phyloP scores from a whole-genome alignment of 1,140 invertebrate species.

The Brachionus koreanus region DNA sequence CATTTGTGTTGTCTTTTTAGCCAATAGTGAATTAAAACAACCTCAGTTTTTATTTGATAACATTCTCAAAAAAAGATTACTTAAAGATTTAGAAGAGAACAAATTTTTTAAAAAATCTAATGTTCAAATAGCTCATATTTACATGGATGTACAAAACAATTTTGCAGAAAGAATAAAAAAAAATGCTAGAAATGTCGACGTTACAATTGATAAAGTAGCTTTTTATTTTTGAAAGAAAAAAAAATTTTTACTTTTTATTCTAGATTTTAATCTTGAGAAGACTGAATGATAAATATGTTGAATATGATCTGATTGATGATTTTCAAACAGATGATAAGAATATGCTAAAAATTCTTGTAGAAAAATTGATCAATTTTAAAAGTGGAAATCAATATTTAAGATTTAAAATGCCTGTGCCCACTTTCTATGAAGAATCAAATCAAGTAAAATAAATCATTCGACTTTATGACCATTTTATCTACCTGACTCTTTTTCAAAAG shows the following conservation, averaged over 20 bases:
- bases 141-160: neutral
- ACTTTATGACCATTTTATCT: neutral
- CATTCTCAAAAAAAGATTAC: neutral
- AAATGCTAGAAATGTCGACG: neutral
- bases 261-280: conserved; percentile 3
- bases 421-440: conserved; percentile 37
- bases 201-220: neutral
- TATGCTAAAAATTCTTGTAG: neutral
- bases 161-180: neutral
- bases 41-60: neutral
- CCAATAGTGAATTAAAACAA: neutral
- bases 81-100: neutral
- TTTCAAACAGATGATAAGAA: neutral
- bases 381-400: neutral
- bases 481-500: neutral
- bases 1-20: neutral
- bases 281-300: conserved; percentile 1
- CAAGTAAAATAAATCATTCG: neutral
- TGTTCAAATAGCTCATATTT: neutral
- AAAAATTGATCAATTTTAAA: neutral
- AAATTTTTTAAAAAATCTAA: conserved; percentile 11
- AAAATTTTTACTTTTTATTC: neutral
- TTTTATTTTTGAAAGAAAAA: neutral
- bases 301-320: conserved; percentile 6
- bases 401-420: conserved; percentile 1